Base-by-base conservation (phyloP, 2,888 invertebrate genomes). In the Urechis unicinctus region DNA sequence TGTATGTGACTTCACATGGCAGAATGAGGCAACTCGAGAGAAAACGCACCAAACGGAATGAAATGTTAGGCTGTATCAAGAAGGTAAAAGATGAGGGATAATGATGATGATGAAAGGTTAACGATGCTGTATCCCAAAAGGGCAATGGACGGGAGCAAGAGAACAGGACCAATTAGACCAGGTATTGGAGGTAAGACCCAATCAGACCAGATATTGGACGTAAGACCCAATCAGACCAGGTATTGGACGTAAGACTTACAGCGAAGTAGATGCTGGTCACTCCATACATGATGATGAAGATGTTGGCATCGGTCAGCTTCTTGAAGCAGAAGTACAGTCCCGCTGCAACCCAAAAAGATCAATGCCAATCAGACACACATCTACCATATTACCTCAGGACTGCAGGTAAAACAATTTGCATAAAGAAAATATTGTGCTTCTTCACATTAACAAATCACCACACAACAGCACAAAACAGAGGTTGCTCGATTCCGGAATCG, bases 281-380 rank as follows among this genome's bases (percentile, higher is more conserved):
- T 21, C 95, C 97, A 74, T 98, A 98, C 56, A 97, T 83, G 67
- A 98, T 92, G 66, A 97, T 88, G 78, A 98, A 98, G 66, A 97
- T 95, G 77, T 96, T 97, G 36, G 92, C 88, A 74, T 98, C 96
- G 0, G 92, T 90, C 61, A 96, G 82, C 68, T 90, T 87, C 54
- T 87, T 86, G 81, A 98, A 97, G 80, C 97, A 98, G 81, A 93
- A 93, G 81, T 97, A 98, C 53, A 98, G 83, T 2, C 97, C 97
- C 45, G 91, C 94, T 36, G 92, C 59, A 72, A 72, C 48, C 50
- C 25, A 60, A 53, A 51, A 49, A 50, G 5, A 44, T 50, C 21
- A 41, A 50, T 50, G 22, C 13, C 9, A 50, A 52, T 50, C 28
- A 21, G 9, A 52, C 26, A 25, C 36, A 51, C 49, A 52, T 24